Conservation (phyloP, 2,888 invertebrate species). For the Ectropis crepuscularia region DNA sequence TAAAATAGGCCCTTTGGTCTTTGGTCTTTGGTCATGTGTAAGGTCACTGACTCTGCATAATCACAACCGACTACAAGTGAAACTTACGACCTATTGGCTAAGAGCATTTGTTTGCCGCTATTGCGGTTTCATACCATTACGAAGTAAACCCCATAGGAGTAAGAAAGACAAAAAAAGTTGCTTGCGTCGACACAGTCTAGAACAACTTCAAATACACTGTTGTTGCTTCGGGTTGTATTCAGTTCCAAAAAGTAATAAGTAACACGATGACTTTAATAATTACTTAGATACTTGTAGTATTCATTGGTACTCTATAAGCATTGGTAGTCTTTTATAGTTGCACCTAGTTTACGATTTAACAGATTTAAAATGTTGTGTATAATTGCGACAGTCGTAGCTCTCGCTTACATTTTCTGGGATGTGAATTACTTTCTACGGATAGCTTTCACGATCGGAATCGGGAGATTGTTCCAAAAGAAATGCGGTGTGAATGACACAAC, state of each 20-base stretch:
- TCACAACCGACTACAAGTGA: slow-evolving; percentile 8
- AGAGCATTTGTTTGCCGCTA: too few relatives aligned
- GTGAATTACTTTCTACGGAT: slow-evolving; percentile 92
- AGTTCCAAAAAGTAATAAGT: slow-evolving; percentile 15
- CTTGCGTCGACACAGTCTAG: slow-evolving; percentile 7
- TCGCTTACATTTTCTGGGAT: slow-evolving; percentile 90
- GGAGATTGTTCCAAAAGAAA: slow-evolving; percentile 88
- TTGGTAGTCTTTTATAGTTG: slow-evolving; percentile 17
- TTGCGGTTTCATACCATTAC: too few relatives aligned
- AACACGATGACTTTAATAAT: not conserved
- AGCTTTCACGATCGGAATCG: slow-evolving; percentile 88
- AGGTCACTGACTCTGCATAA: slow-evolving; percentile 33
- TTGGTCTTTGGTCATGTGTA: too few relatives aligned
- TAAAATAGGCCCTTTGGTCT: too few relatives aligned
- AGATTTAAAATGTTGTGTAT: slow-evolving; percentile 65
- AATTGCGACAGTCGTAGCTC: slow-evolving; percentile 67
- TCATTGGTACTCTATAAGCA: slow-evolving; percentile 12
- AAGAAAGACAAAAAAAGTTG: slow-evolving; percentile 21
- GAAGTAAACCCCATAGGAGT: not conserved
- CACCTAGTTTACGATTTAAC: slow-evolving; percentile 2
- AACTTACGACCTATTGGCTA: too few relatives aligned
- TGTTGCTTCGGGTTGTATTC: not conserved
- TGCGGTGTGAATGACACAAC: slow-evolving; percentile 89
- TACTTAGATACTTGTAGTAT: slow-evolving; percentile 17
- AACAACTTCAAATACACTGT: not conserved